Evolutionary conservation across 1,140 invertebrate species (phyloP), one percentile per base, ranked within the genome.

Genomic region (Euglossa dilemma): DNA sequence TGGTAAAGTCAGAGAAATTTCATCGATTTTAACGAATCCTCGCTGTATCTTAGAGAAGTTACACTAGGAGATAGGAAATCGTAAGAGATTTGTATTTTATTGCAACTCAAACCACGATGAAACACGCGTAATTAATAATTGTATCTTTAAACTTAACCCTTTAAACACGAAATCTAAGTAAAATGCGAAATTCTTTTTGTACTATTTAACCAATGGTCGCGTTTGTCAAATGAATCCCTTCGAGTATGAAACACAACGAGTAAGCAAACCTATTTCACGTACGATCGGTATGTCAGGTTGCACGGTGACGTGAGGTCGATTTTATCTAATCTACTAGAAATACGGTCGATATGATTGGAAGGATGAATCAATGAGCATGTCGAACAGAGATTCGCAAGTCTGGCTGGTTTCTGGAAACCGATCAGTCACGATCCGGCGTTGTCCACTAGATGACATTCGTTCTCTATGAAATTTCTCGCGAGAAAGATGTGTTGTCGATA

Each of bases 381-480:
- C 14, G 73, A 82, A 82, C 52, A 36, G 7, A 82, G 80, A 82
- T 76, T 5, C n/a, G 73, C 52, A 54, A 43, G 6, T 18, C 54
- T 16, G 72, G 16, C 25, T 52, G 23, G 45, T 59, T 75, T 36
- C 14, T 6, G 25, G 16, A 56, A 54, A 52, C 69, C 45, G 20
- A 28, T 18, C n/a, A n/a, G 11, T 50, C 7, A 7, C n/a, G 52
- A 87, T 87, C 59, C 56, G 43, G 43, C 36, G 8, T 50, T 61
- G 25, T 14, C 87, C 88, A 77, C 82, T 47, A 90, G 88, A 79
- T 78, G 85, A 79, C 87, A 64, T 56, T 43, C 20, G 52, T 25
- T 59, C 50, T 28, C 56, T 28, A 54, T 9, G 18, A 0, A 18
- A 64, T 87, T 90, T 91, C 89, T 87, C 92, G 79, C 79, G 74